Conservation (phyloP, 2,888 invertebrate genomes). For the Miltochrista miniata region DNA sequence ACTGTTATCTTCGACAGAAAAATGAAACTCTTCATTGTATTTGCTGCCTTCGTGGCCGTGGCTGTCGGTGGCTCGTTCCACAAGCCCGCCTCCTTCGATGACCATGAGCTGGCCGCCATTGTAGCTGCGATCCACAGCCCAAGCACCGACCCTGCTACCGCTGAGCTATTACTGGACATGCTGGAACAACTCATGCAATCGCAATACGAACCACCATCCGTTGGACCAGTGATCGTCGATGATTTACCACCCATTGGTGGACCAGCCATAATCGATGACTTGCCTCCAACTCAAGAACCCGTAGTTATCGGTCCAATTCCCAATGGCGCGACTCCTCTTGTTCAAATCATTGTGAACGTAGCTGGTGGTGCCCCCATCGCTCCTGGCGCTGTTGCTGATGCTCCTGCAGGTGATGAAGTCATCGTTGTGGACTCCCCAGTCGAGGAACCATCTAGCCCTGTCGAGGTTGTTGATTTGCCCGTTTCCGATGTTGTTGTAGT, state of each 20-base stretch:
- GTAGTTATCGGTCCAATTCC: slow-evolving; percentile 5
- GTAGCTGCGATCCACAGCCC: slow-evolving; percentile 59
- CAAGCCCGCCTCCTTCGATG: slow-evolving; percentile 30
- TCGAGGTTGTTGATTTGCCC: slow-evolving; percentile 20
- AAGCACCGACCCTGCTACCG: slow-evolving; percentile 58
- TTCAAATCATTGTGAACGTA: slow-evolving; percentile 25
- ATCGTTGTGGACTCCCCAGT: neutral
- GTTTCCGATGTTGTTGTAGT: slow-evolving; percentile 39
- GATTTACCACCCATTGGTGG: slow-evolving; percentile 11
- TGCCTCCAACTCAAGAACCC: slow-evolving; percentile 14
- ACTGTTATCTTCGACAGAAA: slow-evolving; percentile 8
- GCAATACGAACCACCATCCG: slow-evolving; percentile 18
- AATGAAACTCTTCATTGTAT: slow-evolving; percentile 63
- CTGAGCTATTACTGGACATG: slow-evolving; percentile 44
- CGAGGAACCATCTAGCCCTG: slow-evolving; percentile 1
- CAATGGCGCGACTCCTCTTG: slow-evolving; percentile 16
- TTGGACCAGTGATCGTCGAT: slow-evolving; percentile 34
- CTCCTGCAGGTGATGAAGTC: slow-evolving; percentile 6
- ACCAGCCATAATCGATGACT: slow-evolving; percentile 33
- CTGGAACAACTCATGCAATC: slow-evolving; percentile 45
- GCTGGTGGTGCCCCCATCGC: slow-evolving; percentile 13
- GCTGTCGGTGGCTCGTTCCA: slow-evolving; percentile 43
- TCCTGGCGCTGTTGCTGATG: slow-evolving; percentile 9
- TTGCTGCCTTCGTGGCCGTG: slow-evolving; percentile 53
- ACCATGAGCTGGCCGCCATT: slow-evolving; percentile 44